These are phyloP conservation scores for Calliopsis andreniformis DNA, from an alignment of 1,140 invertebrate genomes.

Conservation along the genomic window DNA sequence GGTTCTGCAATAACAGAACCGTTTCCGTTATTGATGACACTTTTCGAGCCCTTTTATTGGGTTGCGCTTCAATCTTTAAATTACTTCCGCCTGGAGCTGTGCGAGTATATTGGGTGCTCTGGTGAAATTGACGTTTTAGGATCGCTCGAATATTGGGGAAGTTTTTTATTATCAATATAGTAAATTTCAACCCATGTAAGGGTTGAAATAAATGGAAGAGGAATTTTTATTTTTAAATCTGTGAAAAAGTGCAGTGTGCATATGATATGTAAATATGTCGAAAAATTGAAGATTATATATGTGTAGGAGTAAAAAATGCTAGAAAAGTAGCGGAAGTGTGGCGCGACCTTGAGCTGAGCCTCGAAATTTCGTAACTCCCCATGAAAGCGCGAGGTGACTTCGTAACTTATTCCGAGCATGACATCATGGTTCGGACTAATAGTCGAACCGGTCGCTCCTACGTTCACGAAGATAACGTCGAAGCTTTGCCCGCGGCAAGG, in stretches of 20 bases:
- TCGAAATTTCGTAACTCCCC: constrained; percentile 71
- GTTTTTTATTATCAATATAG: too few relatives aligned
- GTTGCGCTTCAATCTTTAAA: not conserved
- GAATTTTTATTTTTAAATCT: too few relatives aligned
- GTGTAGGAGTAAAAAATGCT: not conserved
- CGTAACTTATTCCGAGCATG: constrained; percentile 72
- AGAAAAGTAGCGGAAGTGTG: constrained; percentile 22
- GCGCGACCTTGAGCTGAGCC: constrained; percentile 58
- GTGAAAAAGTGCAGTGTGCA: too few relatives aligned
- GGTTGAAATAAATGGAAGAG: too few relatives aligned
- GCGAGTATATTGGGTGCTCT: too few relatives aligned
- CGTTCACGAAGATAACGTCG: constrained; percentile 37
- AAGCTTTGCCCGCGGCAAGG: constrained; percentile 72
- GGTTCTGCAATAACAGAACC: constrained; percentile 86
- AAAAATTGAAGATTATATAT: too few relatives aligned
- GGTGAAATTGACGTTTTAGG: too few relatives aligned
- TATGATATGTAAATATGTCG: too few relatives aligned
- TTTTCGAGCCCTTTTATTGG: too few relatives aligned
- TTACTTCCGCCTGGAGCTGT: too few relatives aligned
- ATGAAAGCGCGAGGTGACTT: constrained; percentile 52
- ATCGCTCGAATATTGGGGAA: too few relatives aligned
- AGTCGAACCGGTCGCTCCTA: constrained; percentile 67
- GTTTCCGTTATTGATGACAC: not conserved
- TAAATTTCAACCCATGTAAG: too few relatives aligned
- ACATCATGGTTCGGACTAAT: constrained; percentile 70